Evolutionary conservation across 2,797 vertebrate species (phyloP).

Genomic region (Aselliscus stoliczkanus): DNA sequence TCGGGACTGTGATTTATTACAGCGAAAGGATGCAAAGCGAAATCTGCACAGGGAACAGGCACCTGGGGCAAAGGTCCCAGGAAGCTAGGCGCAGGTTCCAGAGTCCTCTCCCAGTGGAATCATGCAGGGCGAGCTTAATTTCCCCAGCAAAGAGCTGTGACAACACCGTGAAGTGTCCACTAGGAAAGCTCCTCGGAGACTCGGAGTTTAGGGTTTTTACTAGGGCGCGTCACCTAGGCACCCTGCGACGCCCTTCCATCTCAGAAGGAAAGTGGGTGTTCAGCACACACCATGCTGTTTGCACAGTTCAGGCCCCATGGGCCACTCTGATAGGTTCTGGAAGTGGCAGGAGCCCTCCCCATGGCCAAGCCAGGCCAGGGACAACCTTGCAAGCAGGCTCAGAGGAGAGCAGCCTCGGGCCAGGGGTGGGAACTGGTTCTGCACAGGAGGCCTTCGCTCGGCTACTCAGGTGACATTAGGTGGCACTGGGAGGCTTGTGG

Average conservation of each 20-base stretch:
- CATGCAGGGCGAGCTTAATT: fast-evolving
- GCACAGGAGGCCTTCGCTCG: not conserved
- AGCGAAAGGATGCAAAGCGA: no score
- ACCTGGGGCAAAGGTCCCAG: fast-evolving
- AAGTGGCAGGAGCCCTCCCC: fast-evolving
- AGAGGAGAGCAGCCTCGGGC: not conserved
- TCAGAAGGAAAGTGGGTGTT: not conserved
- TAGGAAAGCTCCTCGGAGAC: not conserved
- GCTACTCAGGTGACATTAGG: fast-evolving
- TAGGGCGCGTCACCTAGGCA: not conserved
- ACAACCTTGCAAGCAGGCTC: no score
- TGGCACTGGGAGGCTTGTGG: not conserved
- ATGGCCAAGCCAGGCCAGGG: not conserved
- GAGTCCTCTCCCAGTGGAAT: fast-evolving
- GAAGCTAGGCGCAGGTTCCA: not conserved
- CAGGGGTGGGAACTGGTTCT: not conserved
- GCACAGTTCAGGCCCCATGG: fast-evolving
- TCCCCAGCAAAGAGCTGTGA: not conserved
- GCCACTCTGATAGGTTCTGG: not conserved
- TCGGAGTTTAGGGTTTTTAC: not conserved
- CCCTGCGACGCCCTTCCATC: not conserved
- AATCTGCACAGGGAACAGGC: not conserved
- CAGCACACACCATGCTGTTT: not conserved
- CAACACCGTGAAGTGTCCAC: not conserved
- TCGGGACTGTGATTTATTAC: not conserved